Base-by-base conservation (phyloP, 64 coral and sea anemone genomes). In the Pachyseris speciosa region DNA sequence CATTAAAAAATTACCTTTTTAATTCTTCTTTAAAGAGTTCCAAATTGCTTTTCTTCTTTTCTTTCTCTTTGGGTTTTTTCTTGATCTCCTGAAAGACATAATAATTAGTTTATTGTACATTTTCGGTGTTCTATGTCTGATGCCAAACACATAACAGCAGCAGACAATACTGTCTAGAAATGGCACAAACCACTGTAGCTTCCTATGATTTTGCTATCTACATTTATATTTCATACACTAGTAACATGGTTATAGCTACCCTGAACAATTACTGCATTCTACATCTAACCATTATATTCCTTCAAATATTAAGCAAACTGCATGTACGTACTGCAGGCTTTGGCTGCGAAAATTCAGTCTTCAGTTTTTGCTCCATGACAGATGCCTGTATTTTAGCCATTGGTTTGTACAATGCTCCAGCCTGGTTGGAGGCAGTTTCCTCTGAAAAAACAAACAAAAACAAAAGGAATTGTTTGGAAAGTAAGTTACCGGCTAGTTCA, bases 21-120 rank as follows among this genome's bases (percentile, higher is more conserved):
- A 99, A 74, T 78, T 99, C 97, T 83, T 99, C 97, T 87, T 99
- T 99, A 91, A 99, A 99, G 2, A 99, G 83, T 87, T 99, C 97
- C 69, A 99, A 84, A 84, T 99, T 99, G 65, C 97, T 99, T 64
- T 99, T 99, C 86, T 99, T 99, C 64, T 99, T 99, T 80, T 99
- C 94, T 52, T 99, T 99, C 39, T 99, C 97, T 47, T 99, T 99
- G n/a, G 42, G 32, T 77, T 99, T 99, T 67, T 99, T 99, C 75
- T 95, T 93, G 8, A 90, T 3, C 20, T 99, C 97, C 97, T 99
- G 61, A 31, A 95, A 78, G 13, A 83, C 50, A 68, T 48, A 2
- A 69, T 49, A 11, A 53, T 7, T 4, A 45, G 43, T 11, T 11
- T 44, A 27, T 27, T 52, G 17, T 44, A 25, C 2, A 20, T 8